Base-by-base conservation (phyloP, 2,888 invertebrate genomes). In the Oasisia sp. region DNA sequence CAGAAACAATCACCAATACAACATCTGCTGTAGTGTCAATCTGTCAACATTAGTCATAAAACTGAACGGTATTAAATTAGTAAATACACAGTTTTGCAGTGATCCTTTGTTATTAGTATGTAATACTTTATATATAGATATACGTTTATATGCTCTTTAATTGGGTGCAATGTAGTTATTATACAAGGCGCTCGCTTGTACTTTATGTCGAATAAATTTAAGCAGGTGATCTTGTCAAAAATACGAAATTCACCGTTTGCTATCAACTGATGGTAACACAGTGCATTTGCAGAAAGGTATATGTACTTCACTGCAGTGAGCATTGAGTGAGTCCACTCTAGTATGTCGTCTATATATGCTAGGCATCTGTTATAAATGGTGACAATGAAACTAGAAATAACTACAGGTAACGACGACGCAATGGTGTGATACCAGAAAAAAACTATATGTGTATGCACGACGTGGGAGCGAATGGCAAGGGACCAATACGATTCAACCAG, bases 1-100 rank as follows among this genome's bases (percentile, higher is more conserved):
- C 74, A 74, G 74, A 74, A 74, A 74, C 74, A 74, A 74, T 74
- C 74, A 74, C n/a, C n/a, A 74, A 74, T 74, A 74, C 74, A 27
- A 74, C 74, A 74, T 74, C 19, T 27, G 74, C 74, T 74, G 74
- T 74, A 74, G 27, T 74, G 74, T 74, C 74, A 19, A 74, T 74
- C 74, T 7, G 74, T 74, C 27, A 74, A 74, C 74, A 74, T 74
- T 74, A 74, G 74, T 74, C 27, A 74, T n/a, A 19, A 19, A 74
- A 74, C 27, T 74, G n/a, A 74, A 74, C 74, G 27, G 19, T 74
- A 74, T 74, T 74, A 74, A 74, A 74, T 74, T 74, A 74, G 74
- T 74, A 74, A 74, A 27, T n/a, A 74, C n/a, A 74, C 27, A 74
- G 74, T 74, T 74, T 74, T 74, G 74, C 27, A 74, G n/a, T 74